Evolutionary conservation across 2,113 vertebrate genomes (phyloP).

Genomic region (Epinephelus moara): DNA sequence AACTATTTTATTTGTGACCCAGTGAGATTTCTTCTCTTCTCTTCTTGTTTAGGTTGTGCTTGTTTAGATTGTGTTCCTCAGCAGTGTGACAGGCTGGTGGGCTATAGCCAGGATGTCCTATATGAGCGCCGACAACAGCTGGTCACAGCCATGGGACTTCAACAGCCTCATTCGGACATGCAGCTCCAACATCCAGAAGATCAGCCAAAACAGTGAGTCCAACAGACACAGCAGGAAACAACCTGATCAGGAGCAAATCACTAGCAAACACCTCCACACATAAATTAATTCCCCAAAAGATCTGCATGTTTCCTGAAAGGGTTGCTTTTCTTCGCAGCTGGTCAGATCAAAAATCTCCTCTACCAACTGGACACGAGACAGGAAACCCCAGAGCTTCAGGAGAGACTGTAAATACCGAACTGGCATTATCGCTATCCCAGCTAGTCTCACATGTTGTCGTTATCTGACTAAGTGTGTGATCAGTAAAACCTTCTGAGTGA

Average conservation of each 20-base stretch:
- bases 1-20: neutral
- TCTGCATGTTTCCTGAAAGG: too few species aligned
- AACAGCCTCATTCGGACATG: slow-evolving; percentile 89
- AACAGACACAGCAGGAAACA: neutral
- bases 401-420: slow-evolving; percentile 88
- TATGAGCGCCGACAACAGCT: slow-evolving; percentile 70
- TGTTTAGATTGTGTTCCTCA: neutral
- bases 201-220: slow-evolving; percentile 91
- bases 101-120: slow-evolving; percentile 66
- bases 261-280: neutral
- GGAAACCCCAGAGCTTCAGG: slow-evolving; percentile 90
- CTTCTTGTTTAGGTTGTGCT: neutral
- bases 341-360: slow-evolving; percentile 92
- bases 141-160: slow-evolving; percentile 84
- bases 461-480: too few species aligned
- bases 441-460: too few species aligned
- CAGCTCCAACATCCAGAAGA: slow-evolving; percentile 91
- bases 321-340: slow-evolving; percentile 79
- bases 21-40: too few species aligned
- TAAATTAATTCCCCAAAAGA: too few species aligned
- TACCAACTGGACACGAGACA: slow-evolving; percentile 91
- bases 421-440: neutral
- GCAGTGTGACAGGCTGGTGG: neutral
- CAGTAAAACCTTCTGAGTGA: neutral
- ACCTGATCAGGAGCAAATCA: neutral